These are phyloP conservation scores for Passer montanus DNA, from an alignment of 2,113 vertebrate species.

Conservation along the genomic window DNA sequence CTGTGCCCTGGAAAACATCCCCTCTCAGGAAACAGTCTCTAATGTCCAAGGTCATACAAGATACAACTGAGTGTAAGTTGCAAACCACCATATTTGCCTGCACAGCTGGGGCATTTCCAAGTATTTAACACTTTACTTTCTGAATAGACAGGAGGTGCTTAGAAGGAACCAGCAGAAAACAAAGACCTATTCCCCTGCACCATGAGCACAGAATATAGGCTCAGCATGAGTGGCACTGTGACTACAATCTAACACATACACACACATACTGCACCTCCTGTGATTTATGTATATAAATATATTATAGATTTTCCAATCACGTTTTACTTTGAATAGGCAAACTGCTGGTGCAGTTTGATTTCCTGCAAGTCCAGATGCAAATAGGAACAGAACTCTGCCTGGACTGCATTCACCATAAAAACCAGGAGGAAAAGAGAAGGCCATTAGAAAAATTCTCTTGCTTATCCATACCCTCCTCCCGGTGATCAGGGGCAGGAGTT, in stretches of 20 bases:
- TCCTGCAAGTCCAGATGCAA: background rate
- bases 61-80: background rate
- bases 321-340: background rate
- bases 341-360: background rate
- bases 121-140: constrained; percentile 17
- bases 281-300: background rate
- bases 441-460: background rate
- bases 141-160: background rate
- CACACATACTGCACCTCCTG: background rate
- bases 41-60: background rate
- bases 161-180: background rate
- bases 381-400: background rate
- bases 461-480: background rate
- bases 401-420: background rate
- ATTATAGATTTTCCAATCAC: background rate
- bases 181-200: background rate
- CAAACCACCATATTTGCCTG: background rate
- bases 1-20: background rate
- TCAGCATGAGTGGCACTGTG: background rate
- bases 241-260: background rate
- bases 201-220: fast-evolving
- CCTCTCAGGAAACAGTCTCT: background rate
- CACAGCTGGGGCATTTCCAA: background rate
- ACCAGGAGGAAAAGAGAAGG: background rate
- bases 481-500: background rate